Evolutionary conservation across 2,888 invertebrate species (phyloP).

Genomic region (Cephus pygmeus): DNA sequence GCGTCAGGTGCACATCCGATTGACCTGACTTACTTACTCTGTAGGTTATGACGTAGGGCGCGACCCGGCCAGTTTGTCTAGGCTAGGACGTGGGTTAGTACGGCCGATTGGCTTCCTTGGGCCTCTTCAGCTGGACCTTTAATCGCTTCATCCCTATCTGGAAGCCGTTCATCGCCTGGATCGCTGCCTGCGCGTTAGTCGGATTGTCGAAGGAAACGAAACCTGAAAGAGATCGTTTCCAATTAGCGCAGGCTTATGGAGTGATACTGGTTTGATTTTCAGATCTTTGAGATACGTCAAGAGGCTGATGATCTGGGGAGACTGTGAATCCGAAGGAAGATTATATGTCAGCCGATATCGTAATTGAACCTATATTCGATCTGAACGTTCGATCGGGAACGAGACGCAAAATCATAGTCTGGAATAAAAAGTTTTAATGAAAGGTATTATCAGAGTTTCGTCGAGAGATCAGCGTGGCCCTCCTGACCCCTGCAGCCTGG

Average conservation of each 20-base stretch:
- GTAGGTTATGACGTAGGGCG: conserved; percentile 60
- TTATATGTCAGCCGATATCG: neutral
- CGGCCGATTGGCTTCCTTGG: conserved; percentile 97
- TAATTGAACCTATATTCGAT: neutral
- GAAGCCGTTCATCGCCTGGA: conserved; percentile 99
- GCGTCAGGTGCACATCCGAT: neutral
- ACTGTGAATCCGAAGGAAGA: neutral
- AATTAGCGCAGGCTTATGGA: neutral
- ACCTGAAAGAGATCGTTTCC: conserved; percentile 72
- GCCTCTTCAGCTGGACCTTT: conserved; percentile 99
- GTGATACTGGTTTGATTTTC: neutral
- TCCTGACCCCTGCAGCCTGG: neutral
- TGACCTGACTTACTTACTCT: conserved; percentile 47
- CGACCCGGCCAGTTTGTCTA: conserved; percentile 68
- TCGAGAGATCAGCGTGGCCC: conserved; percentile 17
- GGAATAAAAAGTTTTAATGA: conserved; percentile 55
- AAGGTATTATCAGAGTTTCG: conserved; percentile 52
- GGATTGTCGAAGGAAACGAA: conserved; percentile 99
- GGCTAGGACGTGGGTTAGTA: conserved; percentile 85
- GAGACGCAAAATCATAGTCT: neutral
- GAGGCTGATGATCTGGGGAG: neutral
- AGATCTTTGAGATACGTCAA: neutral
- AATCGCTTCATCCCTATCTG: conserved; percentile 99
- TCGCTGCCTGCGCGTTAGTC: conserved; percentile 96
- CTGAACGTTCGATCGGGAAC: neutral